Evolutionary conservation across 2,113 vertebrate species (phyloP).

Genomic region (Cairina moschata): DNA sequence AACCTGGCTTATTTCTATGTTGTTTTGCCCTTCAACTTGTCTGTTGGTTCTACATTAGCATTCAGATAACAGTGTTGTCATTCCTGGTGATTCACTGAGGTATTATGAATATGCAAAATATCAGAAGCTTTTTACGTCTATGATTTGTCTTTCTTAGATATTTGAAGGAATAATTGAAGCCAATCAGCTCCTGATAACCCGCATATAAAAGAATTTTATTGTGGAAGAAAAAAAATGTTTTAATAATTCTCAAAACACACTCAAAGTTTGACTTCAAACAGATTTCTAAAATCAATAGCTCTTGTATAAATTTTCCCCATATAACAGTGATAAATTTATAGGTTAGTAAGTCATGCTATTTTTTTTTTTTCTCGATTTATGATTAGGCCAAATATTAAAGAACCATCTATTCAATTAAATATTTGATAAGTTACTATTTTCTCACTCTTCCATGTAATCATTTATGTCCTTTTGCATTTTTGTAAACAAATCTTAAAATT

Average conservation of each 20-base stretch:
- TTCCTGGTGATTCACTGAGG: conserved; percentile 67
- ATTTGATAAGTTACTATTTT: not conserved
- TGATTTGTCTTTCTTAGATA: conserved; percentile 69
- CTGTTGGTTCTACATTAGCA: conserved; percentile 68
- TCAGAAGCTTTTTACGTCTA: conserved; percentile 57
- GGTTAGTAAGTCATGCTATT: not conserved
- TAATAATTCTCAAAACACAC: conserved; percentile 37
- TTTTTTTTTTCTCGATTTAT: conserved; percentile 26
- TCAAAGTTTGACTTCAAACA: conserved; percentile 31
- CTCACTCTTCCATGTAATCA: not conserved
- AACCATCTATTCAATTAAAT: not conserved
- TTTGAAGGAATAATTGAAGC: conserved; percentile 67
- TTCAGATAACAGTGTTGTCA: conserved; percentile 62
- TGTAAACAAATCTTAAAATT: not conserved
- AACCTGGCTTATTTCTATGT: conserved; percentile 48
- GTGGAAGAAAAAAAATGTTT: not conserved
- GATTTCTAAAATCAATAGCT: not conserved
- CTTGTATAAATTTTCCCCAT: not conserved
- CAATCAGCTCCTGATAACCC: conserved; percentile 65
- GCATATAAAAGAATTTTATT: conserved; percentile 44
- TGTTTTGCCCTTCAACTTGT: conserved; percentile 72
- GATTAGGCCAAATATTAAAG: not conserved
- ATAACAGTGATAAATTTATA: not conserved
- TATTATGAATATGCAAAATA: conserved; percentile 77
- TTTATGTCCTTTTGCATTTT: not conserved